phyloP scores from a whole-genome alignment of 2,797 vertebrate species.

The Acanthopagrus latus region DNA sequence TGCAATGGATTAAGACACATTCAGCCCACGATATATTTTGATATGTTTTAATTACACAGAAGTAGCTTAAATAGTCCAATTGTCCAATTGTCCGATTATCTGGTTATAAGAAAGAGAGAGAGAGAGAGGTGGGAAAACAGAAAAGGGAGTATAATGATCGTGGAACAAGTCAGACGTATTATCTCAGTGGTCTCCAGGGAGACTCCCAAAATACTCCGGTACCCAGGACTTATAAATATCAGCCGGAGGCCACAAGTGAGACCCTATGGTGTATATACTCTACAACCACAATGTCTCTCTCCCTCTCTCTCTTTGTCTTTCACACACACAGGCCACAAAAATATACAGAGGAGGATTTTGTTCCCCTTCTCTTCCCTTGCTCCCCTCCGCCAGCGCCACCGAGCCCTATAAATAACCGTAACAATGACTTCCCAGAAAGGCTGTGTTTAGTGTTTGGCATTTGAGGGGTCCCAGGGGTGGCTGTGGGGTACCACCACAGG shows the following conservation, averaged over 20 bases:
- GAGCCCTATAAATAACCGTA: constrained; percentile 75
- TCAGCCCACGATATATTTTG: background rate
- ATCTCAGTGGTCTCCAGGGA: constrained; percentile 45
- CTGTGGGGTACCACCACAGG: constrained; percentile 61
- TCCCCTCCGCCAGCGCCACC: constrained; percentile 55
- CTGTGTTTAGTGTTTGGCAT: constrained; percentile 74
- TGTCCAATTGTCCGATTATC: no score
- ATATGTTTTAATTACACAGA: background rate
- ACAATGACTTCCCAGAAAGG: constrained; percentile 78
- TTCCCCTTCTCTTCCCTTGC: constrained; percentile 8
- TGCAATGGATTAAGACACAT: background rate
- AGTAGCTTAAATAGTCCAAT: background rate
- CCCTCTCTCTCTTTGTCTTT: background rate
- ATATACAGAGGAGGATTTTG: constrained; percentile 41
- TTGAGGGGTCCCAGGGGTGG: constrained; percentile 59
- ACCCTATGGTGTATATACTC: constrained; percentile 40
- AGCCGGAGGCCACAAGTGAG: constrained; percentile 54
- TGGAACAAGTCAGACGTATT: constrained; percentile 44
- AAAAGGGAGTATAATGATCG: constrained; percentile 7
- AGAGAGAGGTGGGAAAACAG: constrained; percentile 6
- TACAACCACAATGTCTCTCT: constrained; percentile 29
- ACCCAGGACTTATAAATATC: constrained; percentile 66
- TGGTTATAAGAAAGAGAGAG: background rate
- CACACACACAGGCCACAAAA: constrained; percentile 39
- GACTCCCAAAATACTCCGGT: constrained; percentile 48